phyloP scores from a whole-genome alignment of 2,797 vertebrate genomes.

The Erethizon dorsatum region DNA sequence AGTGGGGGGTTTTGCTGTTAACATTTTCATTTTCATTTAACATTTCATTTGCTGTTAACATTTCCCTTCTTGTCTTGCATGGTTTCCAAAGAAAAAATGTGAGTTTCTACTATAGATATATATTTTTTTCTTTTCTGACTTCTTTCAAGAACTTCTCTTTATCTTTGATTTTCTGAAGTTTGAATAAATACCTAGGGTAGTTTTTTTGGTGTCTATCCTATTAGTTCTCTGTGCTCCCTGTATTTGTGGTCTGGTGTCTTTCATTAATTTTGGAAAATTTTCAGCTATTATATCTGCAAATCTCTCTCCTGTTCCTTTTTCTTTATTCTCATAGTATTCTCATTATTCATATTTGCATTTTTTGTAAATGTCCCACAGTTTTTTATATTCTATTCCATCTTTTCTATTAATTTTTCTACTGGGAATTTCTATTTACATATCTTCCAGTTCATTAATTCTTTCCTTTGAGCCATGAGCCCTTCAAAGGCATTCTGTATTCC shows the following conservation, averaged over 20 bases:
- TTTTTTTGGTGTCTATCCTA: neutral
- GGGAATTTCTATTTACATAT: neutral
- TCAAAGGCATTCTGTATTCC: no score
- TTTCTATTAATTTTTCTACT: neutral
- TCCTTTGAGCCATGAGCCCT: no score
- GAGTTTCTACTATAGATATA: neutral
- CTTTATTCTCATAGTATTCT: neutral
- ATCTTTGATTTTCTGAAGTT: neutral
- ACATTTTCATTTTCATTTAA: no score
- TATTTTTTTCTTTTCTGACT: neutral
- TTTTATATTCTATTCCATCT: neutral
- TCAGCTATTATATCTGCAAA: no score
- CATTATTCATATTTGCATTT: neutral
- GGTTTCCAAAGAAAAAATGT: neutral
- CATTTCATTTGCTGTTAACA: no score
- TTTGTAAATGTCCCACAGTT: neutral
- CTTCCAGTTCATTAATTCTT: no score
- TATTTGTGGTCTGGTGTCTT: neutral
- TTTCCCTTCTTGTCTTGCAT: neutral
- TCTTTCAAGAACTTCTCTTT: neutral
- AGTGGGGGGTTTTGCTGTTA: neutral
- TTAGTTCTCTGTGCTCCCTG: neutral
- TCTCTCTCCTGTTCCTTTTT: neutral
- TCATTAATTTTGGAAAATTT: no score
- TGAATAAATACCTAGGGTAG: neutral